Evolutionary conservation across 2,888 invertebrate genomes (phyloP).

Genomic region (Tanaodytes sp.): DNA sequence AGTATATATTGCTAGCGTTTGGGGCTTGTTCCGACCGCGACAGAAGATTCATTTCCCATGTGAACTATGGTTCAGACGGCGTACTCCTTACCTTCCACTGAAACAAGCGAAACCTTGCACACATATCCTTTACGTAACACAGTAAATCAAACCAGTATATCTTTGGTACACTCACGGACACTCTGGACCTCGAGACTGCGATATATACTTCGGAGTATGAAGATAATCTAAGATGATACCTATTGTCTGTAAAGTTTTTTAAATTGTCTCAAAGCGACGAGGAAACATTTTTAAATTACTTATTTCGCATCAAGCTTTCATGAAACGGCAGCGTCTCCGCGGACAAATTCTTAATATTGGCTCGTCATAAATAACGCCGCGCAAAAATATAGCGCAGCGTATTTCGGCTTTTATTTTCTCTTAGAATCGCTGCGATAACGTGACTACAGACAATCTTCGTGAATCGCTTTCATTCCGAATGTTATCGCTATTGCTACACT

Average conservation of each 20-base stretch:
- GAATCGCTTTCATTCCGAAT: no score
- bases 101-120: constrained; percentile 57
- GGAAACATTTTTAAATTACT: constrained; percentile 36
- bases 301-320: constrained; percentile 29
- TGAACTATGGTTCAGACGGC: constrained; percentile 71
- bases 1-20: constrained; percentile 56
- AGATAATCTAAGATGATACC: constrained; percentile 46
- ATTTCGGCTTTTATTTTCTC: no score
- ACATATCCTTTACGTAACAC: constrained; percentile 54
- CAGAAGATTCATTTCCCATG: constrained; percentile 73
- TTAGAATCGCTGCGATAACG: no score
- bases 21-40: constrained; percentile 67
- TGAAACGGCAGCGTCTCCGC: constrained; percentile 7
- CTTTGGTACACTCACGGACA: constrained; percentile 47
- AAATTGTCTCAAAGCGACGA: constrained; percentile 37
- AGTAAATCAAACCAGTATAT: constrained; percentile 55
- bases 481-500: no score
- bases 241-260: constrained; percentile 50
- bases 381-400: no score
- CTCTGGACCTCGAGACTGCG: constrained; percentile 43
- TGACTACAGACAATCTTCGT: no score
- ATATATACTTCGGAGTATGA: constrained; percentile 46
- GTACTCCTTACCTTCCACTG: constrained; percentile 57
- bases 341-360: constrained; percentile 1
- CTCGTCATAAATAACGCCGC: not conserved